Conservation (phyloP, 2,888 invertebrate genomes). For the Cheilosia soror region DNA sequence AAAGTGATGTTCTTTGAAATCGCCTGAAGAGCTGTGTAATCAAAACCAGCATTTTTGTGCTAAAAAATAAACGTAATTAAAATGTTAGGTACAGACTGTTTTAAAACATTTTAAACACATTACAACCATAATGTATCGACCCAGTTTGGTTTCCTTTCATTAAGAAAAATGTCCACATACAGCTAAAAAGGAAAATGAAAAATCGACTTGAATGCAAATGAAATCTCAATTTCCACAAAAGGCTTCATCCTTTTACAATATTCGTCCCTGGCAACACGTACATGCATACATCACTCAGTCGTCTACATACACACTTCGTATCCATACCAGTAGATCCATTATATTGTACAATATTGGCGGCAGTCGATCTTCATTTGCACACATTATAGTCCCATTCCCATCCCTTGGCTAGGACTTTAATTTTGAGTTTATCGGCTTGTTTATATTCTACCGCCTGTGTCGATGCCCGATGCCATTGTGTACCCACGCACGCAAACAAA, state of each 20-base stretch:
- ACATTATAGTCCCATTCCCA: conserved; percentile 10
- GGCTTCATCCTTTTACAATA: neutral
- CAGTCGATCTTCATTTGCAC: conserved; percentile 60
- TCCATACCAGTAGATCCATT: neutral
- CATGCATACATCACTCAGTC: neutral
- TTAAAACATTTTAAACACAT: too few species aligned
- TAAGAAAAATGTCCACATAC: too few species aligned
- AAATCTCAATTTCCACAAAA: neutral
- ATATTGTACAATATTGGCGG: conserved; percentile 33
- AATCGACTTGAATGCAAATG: neutral
- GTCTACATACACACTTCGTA: neutral
- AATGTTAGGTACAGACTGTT: too few species aligned
- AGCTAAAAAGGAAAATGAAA: too few species aligned
- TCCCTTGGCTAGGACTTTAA: conserved; percentile 26
- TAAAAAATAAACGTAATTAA: too few species aligned
- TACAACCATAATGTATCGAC: too few species aligned
- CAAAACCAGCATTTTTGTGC: too few species aligned
- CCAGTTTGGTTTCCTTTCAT: too few species aligned
- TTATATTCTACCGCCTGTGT: conserved; percentile 16
- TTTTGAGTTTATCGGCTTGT: conserved; percentile 45
- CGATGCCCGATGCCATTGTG: neutral
- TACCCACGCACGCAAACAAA: conserved; percentile 7
- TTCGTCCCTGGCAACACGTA: neutral
- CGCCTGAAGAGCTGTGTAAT: too few species aligned
- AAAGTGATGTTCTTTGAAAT: too few species aligned